phyloP scores from a whole-genome alignment of 2,888 invertebrate genomes.

The Drosophila neotestacea region DNA sequence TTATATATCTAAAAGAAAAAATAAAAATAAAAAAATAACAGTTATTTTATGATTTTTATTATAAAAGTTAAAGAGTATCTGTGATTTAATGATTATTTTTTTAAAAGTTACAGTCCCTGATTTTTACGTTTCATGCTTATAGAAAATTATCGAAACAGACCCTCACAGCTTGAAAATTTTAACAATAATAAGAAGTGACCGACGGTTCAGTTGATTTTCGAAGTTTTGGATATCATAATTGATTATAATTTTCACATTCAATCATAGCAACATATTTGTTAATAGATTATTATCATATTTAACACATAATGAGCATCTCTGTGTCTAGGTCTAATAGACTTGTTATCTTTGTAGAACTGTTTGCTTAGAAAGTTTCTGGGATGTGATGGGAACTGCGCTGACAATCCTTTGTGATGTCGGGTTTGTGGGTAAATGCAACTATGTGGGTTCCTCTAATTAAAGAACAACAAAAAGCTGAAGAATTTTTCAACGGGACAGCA shows the following conservation, averaged over 20 bases:
- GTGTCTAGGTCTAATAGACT: conserved; percentile 46
- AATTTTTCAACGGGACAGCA: conserved; percentile 50
- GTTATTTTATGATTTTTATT: too few relatives aligned
- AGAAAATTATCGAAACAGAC: too few relatives aligned
- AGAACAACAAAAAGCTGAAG: conserved; percentile 34
- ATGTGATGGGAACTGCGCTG: conserved; percentile 31
- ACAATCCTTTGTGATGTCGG: conserved; percentile 32
- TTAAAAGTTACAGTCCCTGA: too few relatives aligned
- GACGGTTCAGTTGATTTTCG: not conserved
- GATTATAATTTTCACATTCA: conserved; percentile 1
- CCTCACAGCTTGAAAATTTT: too few relatives aligned
- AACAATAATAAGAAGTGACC: not conserved
- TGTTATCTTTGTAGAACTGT: conserved; percentile 50
- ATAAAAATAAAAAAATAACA: too few relatives aligned
- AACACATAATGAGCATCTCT: conserved; percentile 37
- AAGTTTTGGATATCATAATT: not conserved
- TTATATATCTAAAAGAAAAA: too few relatives aligned
- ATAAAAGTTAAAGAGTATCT: too few relatives aligned
- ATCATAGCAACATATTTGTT: conserved; percentile 20
- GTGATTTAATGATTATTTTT: too few relatives aligned
- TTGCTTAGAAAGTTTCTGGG: conserved; percentile 57
- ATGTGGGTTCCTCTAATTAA: conserved; percentile 44
- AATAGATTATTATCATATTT: conserved; percentile 28
- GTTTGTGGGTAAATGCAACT: conserved; percentile 30
- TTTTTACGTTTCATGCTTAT: too few relatives aligned